These are phyloP conservation scores for Moxostoma hubbsi DNA, from an alignment of 2,797 vertebrate species.

Conservation along the genomic window DNA sequence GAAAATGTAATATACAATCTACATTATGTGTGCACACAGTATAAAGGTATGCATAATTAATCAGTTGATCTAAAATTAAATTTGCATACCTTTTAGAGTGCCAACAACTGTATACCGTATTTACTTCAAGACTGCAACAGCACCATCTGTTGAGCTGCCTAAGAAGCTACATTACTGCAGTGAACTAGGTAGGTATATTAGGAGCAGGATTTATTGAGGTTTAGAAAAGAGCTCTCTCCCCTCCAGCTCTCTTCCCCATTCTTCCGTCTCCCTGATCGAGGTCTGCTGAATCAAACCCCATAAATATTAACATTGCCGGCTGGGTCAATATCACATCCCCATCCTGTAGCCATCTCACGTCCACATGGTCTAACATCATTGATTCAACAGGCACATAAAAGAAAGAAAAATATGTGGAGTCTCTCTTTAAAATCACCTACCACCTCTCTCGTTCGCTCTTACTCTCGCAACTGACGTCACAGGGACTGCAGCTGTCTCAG, in stretches of 20 bases:
- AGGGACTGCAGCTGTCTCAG: constrained; percentile 65
- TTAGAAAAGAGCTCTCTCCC: constrained; percentile 5
- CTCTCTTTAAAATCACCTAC: constrained; percentile 16
- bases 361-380: constrained; percentile 24
- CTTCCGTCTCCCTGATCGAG: constrained; percentile 2
- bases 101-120: not conserved
- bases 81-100: not conserved
- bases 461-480: constrained; percentile 64
- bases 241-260: constrained; percentile 20
- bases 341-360: constrained; percentile 46
- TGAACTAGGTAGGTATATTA: constrained; percentile 4
- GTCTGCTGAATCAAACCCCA: constrained; percentile 49
- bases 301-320: constrained; percentile 44
- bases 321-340: constrained; percentile 32
- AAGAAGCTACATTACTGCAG: constrained; percentile 6
- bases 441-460: constrained; percentile 8
- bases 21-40: not conserved
- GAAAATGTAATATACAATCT: constrained; percentile 1
- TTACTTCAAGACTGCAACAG: constrained; percentile 34
- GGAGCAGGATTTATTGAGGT: constrained; percentile 30
- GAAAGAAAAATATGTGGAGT: constrained; percentile 30
- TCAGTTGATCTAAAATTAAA: not conserved
- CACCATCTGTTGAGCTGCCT: constrained; percentile 31
- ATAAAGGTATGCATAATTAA: constrained; percentile 8
- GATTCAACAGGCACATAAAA: constrained; percentile 40